phyloP scores from a whole-genome alignment of 2,113 vertebrate species.

The Sebastes schlegelii region DNA sequence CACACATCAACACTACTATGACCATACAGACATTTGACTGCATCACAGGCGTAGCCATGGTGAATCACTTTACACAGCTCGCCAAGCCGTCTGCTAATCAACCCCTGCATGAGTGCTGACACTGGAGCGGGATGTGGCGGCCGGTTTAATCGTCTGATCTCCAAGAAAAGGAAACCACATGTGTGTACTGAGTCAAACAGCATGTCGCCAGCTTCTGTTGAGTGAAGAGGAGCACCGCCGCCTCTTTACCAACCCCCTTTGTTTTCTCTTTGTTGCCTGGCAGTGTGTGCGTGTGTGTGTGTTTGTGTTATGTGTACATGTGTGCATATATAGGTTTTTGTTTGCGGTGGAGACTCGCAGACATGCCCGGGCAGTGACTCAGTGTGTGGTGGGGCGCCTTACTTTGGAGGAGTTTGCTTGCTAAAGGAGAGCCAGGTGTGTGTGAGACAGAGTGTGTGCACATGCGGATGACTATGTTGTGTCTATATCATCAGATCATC shows the following conservation, averaged over 20 bases:
- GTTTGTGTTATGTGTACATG: slow-evolving; percentile 29
- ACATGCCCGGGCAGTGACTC: slow-evolving; percentile 77
- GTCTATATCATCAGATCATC: not conserved
- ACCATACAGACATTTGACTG: not conserved
- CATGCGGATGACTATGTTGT: not conserved
- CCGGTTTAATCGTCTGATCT: slow-evolving; percentile 32
- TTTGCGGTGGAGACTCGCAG: slow-evolving; percentile 54
- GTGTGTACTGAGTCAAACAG: slow-evolving; percentile 21
- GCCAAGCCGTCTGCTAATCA: not conserved
- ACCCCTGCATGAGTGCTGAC: not conserved
- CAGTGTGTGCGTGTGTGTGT: slow-evolving; percentile 24
- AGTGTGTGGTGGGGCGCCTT: slow-evolving; percentile 40
- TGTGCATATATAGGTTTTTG: slow-evolving; percentile 21
- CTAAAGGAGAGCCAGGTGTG: slow-evolving; percentile 59
- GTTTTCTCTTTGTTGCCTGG: slow-evolving; percentile 52
- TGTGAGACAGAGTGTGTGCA: slow-evolving; percentile 28
- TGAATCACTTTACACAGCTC: slow-evolving; percentile 33
- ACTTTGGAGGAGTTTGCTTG: slow-evolving; percentile 58
- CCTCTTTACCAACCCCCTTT: slow-evolving; percentile 29
- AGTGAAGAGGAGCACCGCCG: slow-evolving; percentile 5
- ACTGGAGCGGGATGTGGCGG: slow-evolving; percentile 26
- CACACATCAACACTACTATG: slow-evolving; percentile 5
- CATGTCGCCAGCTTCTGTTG: not conserved
- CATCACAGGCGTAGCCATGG: not conserved
- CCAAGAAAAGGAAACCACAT: slow-evolving; percentile 53